Conservation (phyloP, 37 sponge, comb jelly and placozoan species). For the Crambe crambe region DNA sequence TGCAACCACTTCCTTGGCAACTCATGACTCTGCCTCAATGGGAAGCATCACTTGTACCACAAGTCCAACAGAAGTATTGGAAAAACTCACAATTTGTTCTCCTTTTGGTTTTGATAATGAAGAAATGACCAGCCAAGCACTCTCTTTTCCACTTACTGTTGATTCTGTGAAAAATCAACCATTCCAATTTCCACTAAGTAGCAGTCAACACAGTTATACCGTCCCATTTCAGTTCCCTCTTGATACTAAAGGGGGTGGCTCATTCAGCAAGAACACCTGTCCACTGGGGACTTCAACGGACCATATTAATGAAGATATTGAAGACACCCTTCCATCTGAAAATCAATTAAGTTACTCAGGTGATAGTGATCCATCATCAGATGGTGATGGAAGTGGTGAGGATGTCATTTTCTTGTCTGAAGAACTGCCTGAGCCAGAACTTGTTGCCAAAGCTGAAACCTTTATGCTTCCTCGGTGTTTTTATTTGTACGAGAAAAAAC, state of each 20-base stretch:
- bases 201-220: background rate
- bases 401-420: slow-evolving; percentile 57
- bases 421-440: slow-evolving; percentile 61
- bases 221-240: background rate
- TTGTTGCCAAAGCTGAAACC: slow-evolving; percentile 47
- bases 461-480: slow-evolving; percentile 72
- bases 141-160: background rate
- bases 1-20: no score
- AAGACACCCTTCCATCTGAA: background rate
- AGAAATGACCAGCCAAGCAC: no score
- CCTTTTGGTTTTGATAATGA: no score
- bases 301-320: no score
- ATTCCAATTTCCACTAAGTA: background rate
- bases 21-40: no score
- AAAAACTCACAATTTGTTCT: no score
- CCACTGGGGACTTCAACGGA: no score
- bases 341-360: no score
- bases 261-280: no score
- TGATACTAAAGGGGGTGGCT: background rate
- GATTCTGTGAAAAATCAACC: background rate
- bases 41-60: no score
- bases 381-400: slow-evolving; percentile 1
- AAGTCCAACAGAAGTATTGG: no score
- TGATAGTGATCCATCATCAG: background rate
- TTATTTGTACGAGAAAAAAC: slow-evolving; percentile 69